phyloP scores from a whole-genome alignment of 2,113 vertebrate species.

The Pungitius pungitius region DNA sequence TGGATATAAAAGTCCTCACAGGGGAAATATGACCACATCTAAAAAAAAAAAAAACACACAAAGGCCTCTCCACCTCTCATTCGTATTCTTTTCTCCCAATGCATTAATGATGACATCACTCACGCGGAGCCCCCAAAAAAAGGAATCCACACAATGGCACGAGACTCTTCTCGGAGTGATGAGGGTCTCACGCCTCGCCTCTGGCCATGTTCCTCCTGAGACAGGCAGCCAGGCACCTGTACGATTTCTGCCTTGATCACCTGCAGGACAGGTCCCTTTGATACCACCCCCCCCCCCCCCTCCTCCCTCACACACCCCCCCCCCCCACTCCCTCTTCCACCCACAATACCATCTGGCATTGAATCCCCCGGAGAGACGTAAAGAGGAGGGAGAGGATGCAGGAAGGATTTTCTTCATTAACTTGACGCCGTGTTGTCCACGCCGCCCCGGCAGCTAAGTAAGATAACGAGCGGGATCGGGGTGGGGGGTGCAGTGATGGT shows the following conservation, averaged over 20 bases:
- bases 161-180: conserved; percentile 24
- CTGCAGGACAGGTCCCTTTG: conserved; percentile 58
- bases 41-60: conserved; percentile 39
- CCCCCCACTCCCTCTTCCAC: conserved; percentile 8
- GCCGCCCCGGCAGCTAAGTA: conserved; percentile 62
- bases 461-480: conserved; percentile 70
- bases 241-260: conserved; percentile 70
- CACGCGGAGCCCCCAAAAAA: conserved; percentile 28
- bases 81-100: conserved; percentile 18
- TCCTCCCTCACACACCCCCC: not conserved
- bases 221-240: conserved; percentile 64
- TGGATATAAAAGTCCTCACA: conserved; percentile 61
- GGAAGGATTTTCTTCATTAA: conserved; percentile 28
- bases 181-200: conserved; percentile 36
- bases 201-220: conserved; percentile 46
- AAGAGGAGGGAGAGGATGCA: conserved; percentile 14
- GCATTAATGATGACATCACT: conserved; percentile 52
- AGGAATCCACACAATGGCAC: conserved; percentile 40
- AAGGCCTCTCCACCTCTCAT: conserved; percentile 12
- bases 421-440: conserved; percentile 25
- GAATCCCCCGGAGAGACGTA: conserved; percentile 32
- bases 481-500: conserved; percentile 25
- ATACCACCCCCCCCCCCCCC: conserved; percentile 9
- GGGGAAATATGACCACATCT: conserved; percentile 65
- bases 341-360: conserved; percentile 58